Base-by-base conservation (phyloP, 2,888 invertebrate species). In the Metalampra italica region DNA sequence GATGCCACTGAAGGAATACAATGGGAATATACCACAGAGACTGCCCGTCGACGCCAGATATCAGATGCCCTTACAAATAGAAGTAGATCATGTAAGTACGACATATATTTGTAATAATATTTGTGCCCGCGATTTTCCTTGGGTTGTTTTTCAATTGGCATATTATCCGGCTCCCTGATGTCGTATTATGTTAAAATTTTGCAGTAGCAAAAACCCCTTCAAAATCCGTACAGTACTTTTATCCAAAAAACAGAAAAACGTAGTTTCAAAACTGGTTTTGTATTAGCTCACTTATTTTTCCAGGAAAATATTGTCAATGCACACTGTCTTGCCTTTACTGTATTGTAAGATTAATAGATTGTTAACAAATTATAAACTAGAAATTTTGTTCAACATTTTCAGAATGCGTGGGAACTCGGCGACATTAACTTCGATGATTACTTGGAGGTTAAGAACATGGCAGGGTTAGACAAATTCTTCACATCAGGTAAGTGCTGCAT, bases 81-180 rank as follows among this genome's bases (percentile, higher is more conserved):
- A 93, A 66, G 92, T 94, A 52, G 94, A 94, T 82, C 92, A 93
- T 67, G 95, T 94, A 89, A 90, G 91, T 91, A 70, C 22, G 5
- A 22, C 22, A 22, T 2, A 22, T 37, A 12, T 30, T 36, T 34
- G 5, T 4, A 2, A 13, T 39, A 12, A 39, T 13, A 39, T 39
- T n/a, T n/a, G n/a, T n/a, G n/a, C n/a, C n/a, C n/a, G n/a, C n/a
- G n/a, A n/a, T n/a, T n/a, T n/a, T n/a, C n/a, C n/a, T n/a, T n/a
- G n/a, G n/a, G n/a, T n/a, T n/a, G n/a, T n/a, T n/a, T n/a, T n/a
- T n/a, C n/a, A n/a, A n/a, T n/a, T n/a, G n/a, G n/a, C n/a, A n/a
- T n/a, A n/a, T n/a, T n/a, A n/a, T n/a, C n/a, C n/a, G n/a, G n/a
- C n/a, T n/a, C n/a, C n/a, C n/a, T n/a, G n/a, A n/a, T n/a, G n/a